Percentiles rank a stretch among this genome's conserved stretches.
Conservation (phyloP, 1,140 invertebrate genomes). For the Anadara kagoshimensis region DNA sequence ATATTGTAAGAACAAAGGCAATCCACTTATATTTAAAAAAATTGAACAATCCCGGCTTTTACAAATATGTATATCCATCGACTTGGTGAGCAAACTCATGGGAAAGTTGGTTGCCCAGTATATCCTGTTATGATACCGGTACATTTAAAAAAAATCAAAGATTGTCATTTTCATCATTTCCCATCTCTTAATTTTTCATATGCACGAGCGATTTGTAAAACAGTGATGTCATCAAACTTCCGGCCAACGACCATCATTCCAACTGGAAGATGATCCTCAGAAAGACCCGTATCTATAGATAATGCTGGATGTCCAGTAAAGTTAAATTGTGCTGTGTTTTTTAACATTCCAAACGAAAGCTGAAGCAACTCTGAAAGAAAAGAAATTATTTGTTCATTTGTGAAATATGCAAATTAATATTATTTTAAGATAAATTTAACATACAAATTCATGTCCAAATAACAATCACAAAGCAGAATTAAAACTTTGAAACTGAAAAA, state of each 20-base stretch:
- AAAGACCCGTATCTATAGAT: conserved; percentile 52
- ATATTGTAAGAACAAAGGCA: no score
- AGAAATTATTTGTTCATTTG: not conserved
- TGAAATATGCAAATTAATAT: not conserved
- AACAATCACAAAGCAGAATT: no score
- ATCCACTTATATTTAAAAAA: no score
- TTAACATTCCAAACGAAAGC: conserved; percentile 23
- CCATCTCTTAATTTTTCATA: conserved; percentile 33
- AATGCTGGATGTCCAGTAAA: conserved; percentile 58
- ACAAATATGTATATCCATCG: no score
- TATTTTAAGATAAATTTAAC: no score
- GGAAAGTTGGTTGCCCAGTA: no score
- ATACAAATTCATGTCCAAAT: no score
- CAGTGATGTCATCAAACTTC: conserved; percentile 42
- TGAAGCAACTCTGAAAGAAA: conserved; percentile 42
- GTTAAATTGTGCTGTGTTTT: conserved; percentile 51
- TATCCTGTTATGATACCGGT: no score
- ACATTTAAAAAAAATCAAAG: no score
- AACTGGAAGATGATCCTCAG: conserved; percentile 46
- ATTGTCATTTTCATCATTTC: not conserved
- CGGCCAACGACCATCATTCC: conserved; percentile 48
- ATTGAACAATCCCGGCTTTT: no score
- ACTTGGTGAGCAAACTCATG: no score
- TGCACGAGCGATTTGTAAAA: conserved; percentile 40
- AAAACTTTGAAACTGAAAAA: no score